These are phyloP conservation scores for Halyomorpha halys DNA, from an alignment of 1,140 invertebrate genomes.

Conservation along the genomic window DNA sequence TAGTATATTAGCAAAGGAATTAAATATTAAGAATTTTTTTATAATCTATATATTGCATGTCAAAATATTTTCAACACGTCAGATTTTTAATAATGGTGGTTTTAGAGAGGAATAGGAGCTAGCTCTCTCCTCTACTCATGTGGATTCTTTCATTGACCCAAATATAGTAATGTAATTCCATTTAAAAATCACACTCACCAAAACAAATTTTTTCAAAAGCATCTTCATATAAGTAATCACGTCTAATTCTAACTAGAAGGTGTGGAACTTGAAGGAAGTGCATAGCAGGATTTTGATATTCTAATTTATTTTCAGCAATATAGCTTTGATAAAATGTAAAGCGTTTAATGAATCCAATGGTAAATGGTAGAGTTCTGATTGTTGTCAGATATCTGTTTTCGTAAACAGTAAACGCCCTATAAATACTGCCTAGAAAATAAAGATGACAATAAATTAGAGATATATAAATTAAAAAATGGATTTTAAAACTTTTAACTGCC, in stretches of 20 bases:
- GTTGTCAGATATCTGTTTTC: conserved; percentile 81
- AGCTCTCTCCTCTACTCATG: no score
- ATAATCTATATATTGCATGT: no score
- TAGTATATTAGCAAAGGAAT: no score
- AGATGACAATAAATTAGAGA: background rate
- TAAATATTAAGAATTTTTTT: no score
- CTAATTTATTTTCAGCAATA: conserved; percentile 55
- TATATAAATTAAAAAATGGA: no score
- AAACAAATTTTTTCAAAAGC: conserved; percentile 86
- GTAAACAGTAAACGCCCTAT: conserved; percentile 71
- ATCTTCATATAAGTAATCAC: conserved; percentile 94
- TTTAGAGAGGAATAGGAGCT: no score
- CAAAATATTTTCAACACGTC: no score
- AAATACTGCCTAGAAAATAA: conserved; percentile 32
- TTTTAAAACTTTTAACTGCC: no score
- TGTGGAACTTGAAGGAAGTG: conserved; percentile 63
- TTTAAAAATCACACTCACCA: conserved; percentile 53
- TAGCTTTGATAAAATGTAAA: conserved; percentile 76
- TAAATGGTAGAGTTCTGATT: conserved; percentile 84
- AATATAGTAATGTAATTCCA: no score
- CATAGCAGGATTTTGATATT: conserved; percentile 58
- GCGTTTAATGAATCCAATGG: conserved; percentile 79
- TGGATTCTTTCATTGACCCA: no score
- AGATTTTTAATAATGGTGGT: no score
- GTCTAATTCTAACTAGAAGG: conserved; percentile 69